Percentiles rank a stretch among this genome's conserved stretches.
Evolutionary conservation across 2,113 vertebrate species (phyloP).

Genomic region (Mormyrus lacerda): DNA sequence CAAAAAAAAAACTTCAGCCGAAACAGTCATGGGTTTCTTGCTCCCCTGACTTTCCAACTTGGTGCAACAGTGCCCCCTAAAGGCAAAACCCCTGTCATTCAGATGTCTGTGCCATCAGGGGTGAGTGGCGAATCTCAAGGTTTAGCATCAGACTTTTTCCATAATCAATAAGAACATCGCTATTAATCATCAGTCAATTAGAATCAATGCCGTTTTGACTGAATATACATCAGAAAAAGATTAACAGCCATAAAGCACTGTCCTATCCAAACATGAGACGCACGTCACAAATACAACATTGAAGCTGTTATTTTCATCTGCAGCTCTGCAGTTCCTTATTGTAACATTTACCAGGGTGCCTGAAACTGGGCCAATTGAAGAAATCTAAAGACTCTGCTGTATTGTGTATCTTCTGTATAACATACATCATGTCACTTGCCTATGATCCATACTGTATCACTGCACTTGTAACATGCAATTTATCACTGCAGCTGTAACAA

Average conservation of each 20-base stretch:
- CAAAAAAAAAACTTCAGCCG: constrained; percentile 22
- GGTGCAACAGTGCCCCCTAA: constrained; percentile 57
- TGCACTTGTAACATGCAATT: not conserved
- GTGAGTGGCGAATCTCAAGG: not conserved
- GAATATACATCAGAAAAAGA: not conserved
- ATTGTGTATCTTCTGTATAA: not conserved
- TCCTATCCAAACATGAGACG: not conserved
- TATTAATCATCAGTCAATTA: not conserved
- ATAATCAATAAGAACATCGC: not conserved
- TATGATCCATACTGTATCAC: not conserved
- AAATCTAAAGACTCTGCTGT: not conserved
- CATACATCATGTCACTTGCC: not conserved
- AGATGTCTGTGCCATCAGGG: not conserved
- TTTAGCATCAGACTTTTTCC: not conserved
- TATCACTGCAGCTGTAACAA: not conserved
- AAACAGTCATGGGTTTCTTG: constrained; percentile 12
- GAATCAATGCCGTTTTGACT: not conserved
- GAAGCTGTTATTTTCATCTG: not conserved
- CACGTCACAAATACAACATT: not conserved
- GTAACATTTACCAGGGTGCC: not conserved
- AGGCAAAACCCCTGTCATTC: constrained; percentile 20
- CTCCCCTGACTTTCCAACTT: constrained; percentile 23
- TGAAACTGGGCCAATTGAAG: not conserved
- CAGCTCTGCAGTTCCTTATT: not conserved
- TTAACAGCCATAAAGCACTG: not conserved